A percentile compares a stretch with the other conserved stretches of the same genome.
Evolutionary conservation across 2,888 invertebrate species (phyloP).

Genomic region (Ormyrus thymus): DNA sequence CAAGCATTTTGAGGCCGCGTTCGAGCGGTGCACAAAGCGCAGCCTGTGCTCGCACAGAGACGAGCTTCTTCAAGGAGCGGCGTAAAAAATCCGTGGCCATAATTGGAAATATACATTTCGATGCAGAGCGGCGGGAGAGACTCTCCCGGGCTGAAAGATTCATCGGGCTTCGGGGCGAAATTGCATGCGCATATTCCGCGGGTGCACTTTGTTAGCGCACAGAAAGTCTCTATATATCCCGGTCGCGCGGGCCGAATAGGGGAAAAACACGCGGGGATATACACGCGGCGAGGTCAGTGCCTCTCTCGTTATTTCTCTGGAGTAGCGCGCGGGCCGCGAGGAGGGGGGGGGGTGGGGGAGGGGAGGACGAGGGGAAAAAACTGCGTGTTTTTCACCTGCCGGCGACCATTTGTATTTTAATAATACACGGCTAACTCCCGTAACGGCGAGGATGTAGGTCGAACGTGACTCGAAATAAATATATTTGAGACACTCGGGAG

Average conservation of each 20-base stretch:
- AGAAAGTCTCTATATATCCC: background rate
- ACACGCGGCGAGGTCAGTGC: constrained; percentile 18
- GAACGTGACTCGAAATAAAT: constrained; percentile 51
- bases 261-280: background rate
- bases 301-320: background rate
- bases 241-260: constrained; percentile 4
- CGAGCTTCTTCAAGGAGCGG: no score
- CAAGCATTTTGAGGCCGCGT: no score
- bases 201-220: constrained; percentile 24
- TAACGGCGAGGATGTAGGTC: constrained; percentile 42
- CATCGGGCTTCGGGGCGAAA: constrained; percentile 36
- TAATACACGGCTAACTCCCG: constrained; percentile 14
- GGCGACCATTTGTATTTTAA: constrained; percentile 28
- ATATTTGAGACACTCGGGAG: background rate
- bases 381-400: constrained; percentile 27
- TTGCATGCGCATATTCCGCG: constrained; percentile 28
- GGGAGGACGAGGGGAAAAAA: background rate
- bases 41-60: no score
- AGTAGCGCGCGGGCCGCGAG: no score
- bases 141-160: constrained; percentile 5
- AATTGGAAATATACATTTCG: constrained; percentile 34
- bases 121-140: background rate
- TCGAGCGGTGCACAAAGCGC: no score
- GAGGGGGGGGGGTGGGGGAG: background rate
- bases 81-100: constrained; percentile 12